Base-by-base conservation (phyloP, 1,140 invertebrate genomes). In the Leptinotarsa defecta region DNA sequence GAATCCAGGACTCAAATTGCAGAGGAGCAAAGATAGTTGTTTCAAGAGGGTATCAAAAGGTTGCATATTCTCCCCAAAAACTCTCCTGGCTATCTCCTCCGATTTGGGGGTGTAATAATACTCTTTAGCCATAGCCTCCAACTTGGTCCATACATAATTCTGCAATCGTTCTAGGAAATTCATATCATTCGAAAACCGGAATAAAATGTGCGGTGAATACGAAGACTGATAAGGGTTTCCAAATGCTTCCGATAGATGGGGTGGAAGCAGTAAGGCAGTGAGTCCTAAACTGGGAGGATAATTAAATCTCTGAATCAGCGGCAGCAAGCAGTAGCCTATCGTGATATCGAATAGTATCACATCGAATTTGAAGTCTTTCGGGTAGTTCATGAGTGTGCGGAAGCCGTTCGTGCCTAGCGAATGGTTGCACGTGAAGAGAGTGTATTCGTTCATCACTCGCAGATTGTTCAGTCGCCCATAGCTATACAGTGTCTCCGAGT, bases 1-100 rank as follows among this genome's bases (percentile, higher is more conserved):
- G 4, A 88, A 74, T 2, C 83, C 78, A 13, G 86, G 83, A 80
- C 88, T 84, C 1, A 84, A 82, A 73, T 89, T 89, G 0, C 86
- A 79, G 17, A 89, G 76, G 4, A 83, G 49, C 48, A 83, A 72
- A 22, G 78, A 78, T 70, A 82, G 72, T 6, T 65, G 43, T 20
- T 70, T 76, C 57, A 79, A 71, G 11, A 81, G 49, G 13, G 74
- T 34, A 17, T 78, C 63, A 69, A 79, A 76, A 27, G 65, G 20
- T 22, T 71, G 64, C 13, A 78, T 77, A 68, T 78, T 22, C 27
- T 64, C 13, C 68, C 74, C 78, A 80, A 77, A 77, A 27, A 27
- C 43, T 74, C 68, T 49, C 79, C 48, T 64, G 3, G 77, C 74
- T 15, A 80, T n/a, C 19, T 74, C 68, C 49, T 71, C 63, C 22